Evolutionary conservation across 2,888 invertebrate genomes (phyloP).

Genomic region (Argyra leucocephala): DNA sequence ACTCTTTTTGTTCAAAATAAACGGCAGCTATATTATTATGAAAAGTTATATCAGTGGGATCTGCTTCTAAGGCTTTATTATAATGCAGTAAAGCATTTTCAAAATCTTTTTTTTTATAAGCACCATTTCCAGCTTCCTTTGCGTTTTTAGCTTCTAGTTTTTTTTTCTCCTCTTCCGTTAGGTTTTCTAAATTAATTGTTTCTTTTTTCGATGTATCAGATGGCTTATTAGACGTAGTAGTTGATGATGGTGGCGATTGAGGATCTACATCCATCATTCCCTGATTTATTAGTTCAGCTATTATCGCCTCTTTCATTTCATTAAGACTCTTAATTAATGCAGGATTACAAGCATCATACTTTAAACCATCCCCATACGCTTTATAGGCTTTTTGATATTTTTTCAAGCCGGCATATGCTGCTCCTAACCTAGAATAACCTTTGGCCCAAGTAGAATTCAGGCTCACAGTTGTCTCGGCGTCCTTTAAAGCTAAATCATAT

Average conservation of each 20-base stretch:
- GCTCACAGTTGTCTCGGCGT: constrained; percentile 73
- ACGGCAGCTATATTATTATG: constrained; percentile 94
- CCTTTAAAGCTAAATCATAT: constrained; percentile 64
- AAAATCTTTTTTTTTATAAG: constrained; percentile 87
- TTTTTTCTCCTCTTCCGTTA: constrained; percentile 49
- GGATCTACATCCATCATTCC: constrained; percentile 46
- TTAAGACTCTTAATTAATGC: constrained; percentile 36
- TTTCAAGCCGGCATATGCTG: constrained; percentile 69
- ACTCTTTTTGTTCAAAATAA: constrained; percentile 90
- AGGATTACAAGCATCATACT: constrained; percentile 53
- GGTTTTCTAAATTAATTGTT: constrained; percentile 44
- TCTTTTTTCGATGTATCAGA: constrained; percentile 40
- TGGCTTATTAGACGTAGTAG: constrained; percentile 39
- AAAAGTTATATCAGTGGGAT: constrained; percentile 87
- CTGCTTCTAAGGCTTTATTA: constrained; percentile 76
- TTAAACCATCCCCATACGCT: constrained; percentile 61
- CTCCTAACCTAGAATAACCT: constrained; percentile 81
- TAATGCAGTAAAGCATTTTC: constrained; percentile 71
- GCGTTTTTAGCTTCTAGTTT: constrained; percentile 63
- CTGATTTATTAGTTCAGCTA: constrained; percentile 37
- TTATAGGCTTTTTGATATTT: constrained; percentile 64
- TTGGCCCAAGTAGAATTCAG: constrained; percentile 80
- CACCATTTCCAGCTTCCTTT: constrained; percentile 85
- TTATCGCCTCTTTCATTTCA: constrained; percentile 34
- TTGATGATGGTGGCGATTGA: constrained; percentile 32